Conservation (phyloP, 2,888 invertebrate species). For the Lepidocyrtoides sp. region DNA sequence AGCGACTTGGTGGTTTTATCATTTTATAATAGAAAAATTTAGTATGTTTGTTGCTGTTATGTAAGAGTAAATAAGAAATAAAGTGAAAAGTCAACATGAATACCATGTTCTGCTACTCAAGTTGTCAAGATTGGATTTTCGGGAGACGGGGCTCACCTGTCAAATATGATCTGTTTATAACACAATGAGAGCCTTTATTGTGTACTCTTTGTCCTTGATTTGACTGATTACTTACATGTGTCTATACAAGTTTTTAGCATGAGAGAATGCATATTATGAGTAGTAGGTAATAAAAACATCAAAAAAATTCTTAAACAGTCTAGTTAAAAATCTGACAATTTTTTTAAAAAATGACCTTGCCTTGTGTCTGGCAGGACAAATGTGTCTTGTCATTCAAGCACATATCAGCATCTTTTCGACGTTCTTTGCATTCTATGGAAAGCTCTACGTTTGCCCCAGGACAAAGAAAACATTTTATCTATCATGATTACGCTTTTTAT, state of each 20-base stretch:
- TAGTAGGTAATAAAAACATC: no score
- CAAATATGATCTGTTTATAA: background rate
- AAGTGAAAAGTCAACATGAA: background rate
- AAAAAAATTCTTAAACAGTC: no score
- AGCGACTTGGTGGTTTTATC: background rate
- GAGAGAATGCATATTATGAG: no score
- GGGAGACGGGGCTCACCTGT: background rate
- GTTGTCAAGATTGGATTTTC: slow-evolving; percentile 7
- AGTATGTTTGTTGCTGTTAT: no score
- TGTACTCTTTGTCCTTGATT: slow-evolving; percentile 7
- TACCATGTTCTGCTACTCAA: background rate
- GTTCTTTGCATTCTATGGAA: background rate
- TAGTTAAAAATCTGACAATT: background rate
- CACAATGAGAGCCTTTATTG: background rate
- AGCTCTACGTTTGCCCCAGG: background rate
- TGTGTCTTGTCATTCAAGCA: no score
- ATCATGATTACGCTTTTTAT: background rate
- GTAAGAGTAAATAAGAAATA: background rate
- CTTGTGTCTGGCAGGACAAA: background rate
- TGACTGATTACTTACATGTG: background rate
- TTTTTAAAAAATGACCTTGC: background rate
- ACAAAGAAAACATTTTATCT: background rate
- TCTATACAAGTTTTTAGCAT: background rate
- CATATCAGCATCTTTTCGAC: no score
- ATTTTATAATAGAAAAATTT: no score